These are phyloP conservation scores for Cardinalis cardinalis DNA, from an alignment of 2,113 vertebrate species.

Conservation along the genomic window DNA sequence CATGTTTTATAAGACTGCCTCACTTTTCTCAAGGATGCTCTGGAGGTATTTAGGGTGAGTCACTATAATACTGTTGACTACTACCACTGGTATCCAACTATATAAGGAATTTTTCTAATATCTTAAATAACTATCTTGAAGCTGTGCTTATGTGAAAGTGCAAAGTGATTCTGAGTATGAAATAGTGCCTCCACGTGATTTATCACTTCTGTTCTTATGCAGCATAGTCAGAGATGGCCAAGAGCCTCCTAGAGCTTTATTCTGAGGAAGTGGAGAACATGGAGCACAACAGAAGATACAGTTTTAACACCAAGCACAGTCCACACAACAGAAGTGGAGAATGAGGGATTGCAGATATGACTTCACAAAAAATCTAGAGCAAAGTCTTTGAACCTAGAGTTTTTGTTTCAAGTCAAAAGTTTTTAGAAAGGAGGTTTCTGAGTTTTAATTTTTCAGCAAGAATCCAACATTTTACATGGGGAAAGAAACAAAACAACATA, in stretches of 20 bases:
- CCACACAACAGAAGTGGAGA: not conserved
- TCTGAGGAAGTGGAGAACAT: not conserved
- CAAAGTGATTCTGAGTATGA: not conserved
- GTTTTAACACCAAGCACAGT: not conserved
- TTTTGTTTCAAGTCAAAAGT: not conserved
- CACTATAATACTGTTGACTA: not conserved
- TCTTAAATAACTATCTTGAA: not conserved
- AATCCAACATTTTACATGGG: slow-evolving; percentile 7
- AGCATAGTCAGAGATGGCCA: not conserved
- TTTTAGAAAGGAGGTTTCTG: not conserved
- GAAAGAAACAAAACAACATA: slow-evolving; percentile 14
- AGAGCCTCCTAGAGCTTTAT: not conserved
- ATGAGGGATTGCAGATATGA: not conserved
- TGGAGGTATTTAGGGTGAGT: not conserved
- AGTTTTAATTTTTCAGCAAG: slow-evolving; percentile 7
- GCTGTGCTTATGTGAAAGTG: not conserved
- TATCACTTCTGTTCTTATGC: not conserved
- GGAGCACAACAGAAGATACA: not conserved
- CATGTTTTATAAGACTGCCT: not conserved
- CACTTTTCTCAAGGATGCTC: not conserved
- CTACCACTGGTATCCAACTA: not conserved
- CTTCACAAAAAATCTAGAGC: not conserved
- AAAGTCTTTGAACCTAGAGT: not conserved
- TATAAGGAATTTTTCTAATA: not conserved
- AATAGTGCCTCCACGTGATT: not conserved